phyloP scores from a whole-genome alignment of 2,888 invertebrate genomes.

The Patella depressa region DNA sequence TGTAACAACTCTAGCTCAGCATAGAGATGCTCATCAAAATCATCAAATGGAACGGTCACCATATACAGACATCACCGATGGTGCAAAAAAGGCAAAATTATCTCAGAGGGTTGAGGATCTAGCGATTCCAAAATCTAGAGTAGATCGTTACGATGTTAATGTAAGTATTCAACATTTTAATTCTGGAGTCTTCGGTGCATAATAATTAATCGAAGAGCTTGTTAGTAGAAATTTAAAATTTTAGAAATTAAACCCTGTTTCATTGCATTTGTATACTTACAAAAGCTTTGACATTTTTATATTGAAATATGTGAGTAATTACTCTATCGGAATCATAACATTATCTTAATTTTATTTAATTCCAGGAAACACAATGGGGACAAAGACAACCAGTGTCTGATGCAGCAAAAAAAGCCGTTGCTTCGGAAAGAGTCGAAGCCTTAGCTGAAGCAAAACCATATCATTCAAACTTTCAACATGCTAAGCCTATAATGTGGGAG shows the following conservation, averaged over 20 bases:
- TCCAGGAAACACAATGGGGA: conserved; percentile 47
- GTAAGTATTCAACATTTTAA: conserved; percentile 34
- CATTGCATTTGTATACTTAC: too few relatives aligned
- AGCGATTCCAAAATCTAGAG: conserved; percentile 49
- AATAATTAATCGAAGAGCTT: too few relatives aligned
- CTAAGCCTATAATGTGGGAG: conserved; percentile 55
- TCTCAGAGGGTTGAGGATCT: conserved; percentile 52
- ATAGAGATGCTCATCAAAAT: conserved; percentile 40
- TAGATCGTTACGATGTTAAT: conserved; percentile 44
- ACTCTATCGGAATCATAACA: too few relatives aligned
- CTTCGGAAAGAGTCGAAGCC: conserved; percentile 51
- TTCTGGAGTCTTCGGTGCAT: too few relatives aligned
- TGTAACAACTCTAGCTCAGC: conserved; percentile 45
- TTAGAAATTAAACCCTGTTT: too few relatives aligned
- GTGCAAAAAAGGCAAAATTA: conserved; percentile 43
- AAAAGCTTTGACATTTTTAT: too few relatives aligned
- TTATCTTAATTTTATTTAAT: too few relatives aligned
- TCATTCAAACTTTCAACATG: conserved; percentile 33
- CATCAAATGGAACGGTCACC: conserved; percentile 53
- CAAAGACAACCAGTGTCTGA: conserved; percentile 45
- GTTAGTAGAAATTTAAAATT: too few relatives aligned
- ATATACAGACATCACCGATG: conserved; percentile 45
- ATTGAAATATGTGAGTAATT: too few relatives aligned
- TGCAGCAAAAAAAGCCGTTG: conserved; percentile 45
- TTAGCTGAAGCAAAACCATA: conserved; percentile 56